Base-by-base conservation (phyloP, 2,113 vertebrate genomes). In the Pelodiscus sinensis region DNA sequence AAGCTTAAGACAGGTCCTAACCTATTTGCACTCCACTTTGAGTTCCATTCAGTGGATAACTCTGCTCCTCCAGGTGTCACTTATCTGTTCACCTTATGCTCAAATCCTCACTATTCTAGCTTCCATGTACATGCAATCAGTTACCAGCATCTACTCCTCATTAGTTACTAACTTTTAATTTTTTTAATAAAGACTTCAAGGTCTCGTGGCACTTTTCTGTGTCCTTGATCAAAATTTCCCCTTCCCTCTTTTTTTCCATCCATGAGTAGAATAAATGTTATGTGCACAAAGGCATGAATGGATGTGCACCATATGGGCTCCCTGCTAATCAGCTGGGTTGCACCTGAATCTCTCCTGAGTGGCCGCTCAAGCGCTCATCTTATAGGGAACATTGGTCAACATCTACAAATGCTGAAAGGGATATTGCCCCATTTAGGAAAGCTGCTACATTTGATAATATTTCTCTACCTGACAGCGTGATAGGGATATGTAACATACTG, bases 191-290 rank as follows among this genome's bases (percentile, higher is more conserved):
- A 6, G 94, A 92, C 93, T 96, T 97, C 94, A 97, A 90, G 90
- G 86, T 94, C 92, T 90, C 88, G 35, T 88, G 92, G 92, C 89
- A 86, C 83, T 94, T 94, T 86, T 86, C 19, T 11, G 81, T 96
- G 92, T 87, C 96, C 94, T 96, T 94, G 96, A 96, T 97, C 93
- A 89, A 93, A 96, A 95, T 93, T 85, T 94, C 95, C 96, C 94
- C 35, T 91, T 93, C 92, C 87, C 92, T 92, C 92, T 44, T 44
- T 44, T 44, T 44, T 44, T 44, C 44, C 44, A 44, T 44, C 44
- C 44, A 44, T 44, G 44, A 44, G 44, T 6, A 44, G 44, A 44
- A 44, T 44, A 44, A 44, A 44, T 44, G 91, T 87, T 55, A 2
- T 94, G 94, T 0, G 8, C 84, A 73, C 73, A 38, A 54, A 94